Percentiles rank a stretch among this genome's conserved stretches.
These are phyloP conservation scores for Mythimna ferrago DNA, from an alignment of 2,888 invertebrate species.

Conservation along the genomic window DNA sequence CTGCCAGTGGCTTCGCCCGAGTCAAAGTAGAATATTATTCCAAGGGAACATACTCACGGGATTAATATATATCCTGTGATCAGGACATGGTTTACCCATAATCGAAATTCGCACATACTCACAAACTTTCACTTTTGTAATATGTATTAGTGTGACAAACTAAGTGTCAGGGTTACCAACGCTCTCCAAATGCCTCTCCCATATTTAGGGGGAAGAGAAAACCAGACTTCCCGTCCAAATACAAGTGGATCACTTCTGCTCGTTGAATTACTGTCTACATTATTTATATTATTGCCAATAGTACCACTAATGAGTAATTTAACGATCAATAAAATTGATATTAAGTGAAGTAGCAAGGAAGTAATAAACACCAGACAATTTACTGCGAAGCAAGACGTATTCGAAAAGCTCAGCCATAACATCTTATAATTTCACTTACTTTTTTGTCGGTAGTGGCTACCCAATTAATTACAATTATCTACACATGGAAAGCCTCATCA, in stretches of 20 bases:
- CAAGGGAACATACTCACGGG: no score
- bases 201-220: neutral
- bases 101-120: no score
- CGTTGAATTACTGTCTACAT: neutral
- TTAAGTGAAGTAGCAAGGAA: conserved; percentile 3
- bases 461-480: no score
- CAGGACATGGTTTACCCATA: no score
- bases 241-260: neutral
- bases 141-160: neutral
- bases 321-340: conserved; percentile 12
- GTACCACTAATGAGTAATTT: conserved; percentile 13
- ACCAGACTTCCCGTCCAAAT: neutral
- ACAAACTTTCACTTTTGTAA: neutral
- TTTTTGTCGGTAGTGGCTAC: neutral
- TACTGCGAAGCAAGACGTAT: neutral
- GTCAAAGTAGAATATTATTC: no score
- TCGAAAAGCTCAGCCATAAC: neutral
- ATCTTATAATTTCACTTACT: neutral
- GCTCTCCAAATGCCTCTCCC: neutral
- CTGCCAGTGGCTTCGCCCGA: no score
- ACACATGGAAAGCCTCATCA: no score
- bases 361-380: conserved; percentile 21
- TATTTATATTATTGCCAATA: neutral
- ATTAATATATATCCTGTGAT: no score
- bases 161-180: neutral